These are phyloP conservation scores for Diarsia mendica DNA, from an alignment of 2,888 invertebrate genomes.

Conservation along the genomic window DNA sequence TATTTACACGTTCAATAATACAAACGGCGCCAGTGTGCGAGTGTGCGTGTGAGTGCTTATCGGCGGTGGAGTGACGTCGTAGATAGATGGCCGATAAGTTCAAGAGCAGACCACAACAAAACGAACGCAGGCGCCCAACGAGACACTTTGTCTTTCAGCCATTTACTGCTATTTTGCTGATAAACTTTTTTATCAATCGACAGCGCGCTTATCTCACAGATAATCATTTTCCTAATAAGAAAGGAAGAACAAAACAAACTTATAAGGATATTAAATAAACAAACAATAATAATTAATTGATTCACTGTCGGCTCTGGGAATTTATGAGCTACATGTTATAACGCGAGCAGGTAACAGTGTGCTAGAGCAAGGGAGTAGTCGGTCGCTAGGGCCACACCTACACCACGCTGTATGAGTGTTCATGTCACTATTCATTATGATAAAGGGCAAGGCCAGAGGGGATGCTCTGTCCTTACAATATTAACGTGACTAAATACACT, in stretches of 20 bases:
- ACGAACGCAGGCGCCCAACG: neutral
- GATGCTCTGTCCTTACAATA: slow-evolving; percentile 22
- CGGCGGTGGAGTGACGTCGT: neutral
- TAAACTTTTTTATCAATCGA: slow-evolving; percentile 43
- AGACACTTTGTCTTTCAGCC: slow-evolving; percentile 18
- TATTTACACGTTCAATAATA: neutral
- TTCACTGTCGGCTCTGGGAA: neutral
- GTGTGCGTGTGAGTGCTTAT: neutral
- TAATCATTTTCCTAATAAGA: neutral
- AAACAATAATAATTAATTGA: neutral
- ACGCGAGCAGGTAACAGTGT: neutral
- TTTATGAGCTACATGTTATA: neutral
- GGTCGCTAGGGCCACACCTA: neutral
- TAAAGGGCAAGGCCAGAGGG: slow-evolving; percentile 32
- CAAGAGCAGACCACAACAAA: neutral
- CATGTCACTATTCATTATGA: slow-evolving; percentile 7
- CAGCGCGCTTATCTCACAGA: slow-evolving; percentile 20
- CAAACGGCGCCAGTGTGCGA: neutral
- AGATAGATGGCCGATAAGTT: slow-evolving; percentile 28
- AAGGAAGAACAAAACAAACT: neutral
- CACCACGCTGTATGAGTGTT: neutral
- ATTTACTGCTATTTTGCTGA: slow-evolving; percentile 34
- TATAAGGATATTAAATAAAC: neutral
- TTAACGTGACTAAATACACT: neutral
- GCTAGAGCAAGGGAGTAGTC: neutral